Evolutionary conservation across 2,888 invertebrate species (phyloP), one percentile per base, ranked within the genome.

Genomic region (Xestia ashworthii): DNA sequence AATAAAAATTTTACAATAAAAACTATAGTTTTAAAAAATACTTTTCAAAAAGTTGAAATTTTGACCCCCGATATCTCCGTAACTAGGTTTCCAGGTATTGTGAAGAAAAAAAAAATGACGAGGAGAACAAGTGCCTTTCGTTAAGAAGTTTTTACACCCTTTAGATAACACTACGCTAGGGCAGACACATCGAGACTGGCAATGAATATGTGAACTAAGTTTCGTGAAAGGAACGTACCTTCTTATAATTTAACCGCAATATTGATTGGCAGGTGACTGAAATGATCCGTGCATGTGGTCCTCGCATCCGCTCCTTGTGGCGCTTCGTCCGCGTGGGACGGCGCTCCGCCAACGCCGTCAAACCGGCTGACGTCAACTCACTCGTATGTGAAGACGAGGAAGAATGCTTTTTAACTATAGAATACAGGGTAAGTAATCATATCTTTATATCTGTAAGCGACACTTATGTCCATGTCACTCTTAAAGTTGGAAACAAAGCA

Each of bases 281-380:
- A 3, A 93, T 96, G 60, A 93, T 95, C 0, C 92, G 90, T 0
- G 77, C 95, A 14, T 96, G 96, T 83, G 96, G 96, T 0, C 94
- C 96, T 9, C 93, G 96, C 25, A 94, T 96, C 58, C 94, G 96
- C 1, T 96, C 96, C 1, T 82, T 96, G 77, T 96, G 96, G 96
- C 93, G 96, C 3, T 96, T 96, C 90, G 87, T 93, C 46, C 93
- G 96, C 25, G 95, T 94, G 11, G 94, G 94, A 0, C 93, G 92
- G 0, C 92, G 96, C 1, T 94, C 96, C 1, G 82, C 89, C 16
- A 91, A 92, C 87, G 95, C 89, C 0, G 91, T 93, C 65, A 96
- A 96, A 78, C 96, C 96, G 0, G 96, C 96, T 0, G 96, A 96
- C 82, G 95, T 96, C 84, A 96, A 96, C 89, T 95, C 96, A 0